Conservation (phyloP, 1,140 invertebrate species). For the Sesamia nonagrioides region DNA sequence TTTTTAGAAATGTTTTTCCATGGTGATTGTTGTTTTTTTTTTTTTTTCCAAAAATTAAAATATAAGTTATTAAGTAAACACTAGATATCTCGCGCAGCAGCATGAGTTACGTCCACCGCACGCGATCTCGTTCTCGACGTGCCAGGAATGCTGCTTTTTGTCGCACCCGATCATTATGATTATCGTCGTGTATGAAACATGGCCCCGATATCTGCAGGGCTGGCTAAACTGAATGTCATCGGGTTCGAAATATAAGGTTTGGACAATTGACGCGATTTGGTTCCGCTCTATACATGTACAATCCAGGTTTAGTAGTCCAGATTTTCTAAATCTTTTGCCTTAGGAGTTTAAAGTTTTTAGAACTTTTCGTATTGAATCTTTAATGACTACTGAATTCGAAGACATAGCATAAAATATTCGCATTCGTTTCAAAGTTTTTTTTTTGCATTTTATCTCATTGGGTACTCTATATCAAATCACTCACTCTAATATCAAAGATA, state of each 20-base stretch:
- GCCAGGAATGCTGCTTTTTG: constrained; percentile 75
- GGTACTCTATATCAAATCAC: too few relatives aligned
- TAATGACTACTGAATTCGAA: not conserved
- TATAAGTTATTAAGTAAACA: constrained; percentile 29
- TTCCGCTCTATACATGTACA: not conserved
- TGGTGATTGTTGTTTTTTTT: constrained; percentile 7
- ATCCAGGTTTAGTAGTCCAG: not conserved
- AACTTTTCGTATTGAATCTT: not conserved
- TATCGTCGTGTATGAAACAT: constrained; percentile 64
- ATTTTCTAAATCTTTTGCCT: not conserved
- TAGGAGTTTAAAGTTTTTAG: not conserved
- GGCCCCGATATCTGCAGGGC: constrained; percentile 58
- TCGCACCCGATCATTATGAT: constrained; percentile 68
- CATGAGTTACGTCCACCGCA: constrained; percentile 48
- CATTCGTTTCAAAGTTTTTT: not conserved
- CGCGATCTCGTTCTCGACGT: constrained; percentile 67
- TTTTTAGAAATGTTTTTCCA: not conserved
- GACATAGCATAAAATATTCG: not conserved
- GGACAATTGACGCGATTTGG: not conserved
- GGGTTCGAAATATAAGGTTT: not conserved
- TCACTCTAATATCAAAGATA: not conserved
- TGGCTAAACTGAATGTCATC: not conserved
- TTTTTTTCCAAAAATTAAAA: constrained; percentile 15
- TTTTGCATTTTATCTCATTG: too few relatives aligned
- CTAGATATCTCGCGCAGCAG: constrained; percentile 10